phyloP scores from a whole-genome alignment of 2,113 vertebrate species.

The Tychaedon coryphoeus region DNA sequence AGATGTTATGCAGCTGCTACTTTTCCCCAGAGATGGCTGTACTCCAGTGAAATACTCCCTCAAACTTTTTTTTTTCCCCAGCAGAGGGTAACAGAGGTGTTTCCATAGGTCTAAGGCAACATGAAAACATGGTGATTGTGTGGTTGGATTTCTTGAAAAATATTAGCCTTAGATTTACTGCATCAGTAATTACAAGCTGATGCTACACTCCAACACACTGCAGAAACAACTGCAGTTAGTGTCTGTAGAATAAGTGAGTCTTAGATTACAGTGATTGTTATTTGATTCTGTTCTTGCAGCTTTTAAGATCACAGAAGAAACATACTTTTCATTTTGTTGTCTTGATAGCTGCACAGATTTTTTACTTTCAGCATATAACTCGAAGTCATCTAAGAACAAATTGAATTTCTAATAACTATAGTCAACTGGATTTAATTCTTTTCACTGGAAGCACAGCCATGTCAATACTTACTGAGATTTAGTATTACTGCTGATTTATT shows the following conservation, averaged over 20 bases:
- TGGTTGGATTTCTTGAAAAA: not conserved
- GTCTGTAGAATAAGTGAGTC: not conserved
- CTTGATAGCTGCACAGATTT: not conserved
- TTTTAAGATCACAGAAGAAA: not conserved
- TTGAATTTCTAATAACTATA: not conserved
- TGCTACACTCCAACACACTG: not conserved
- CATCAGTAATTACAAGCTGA: not conserved
- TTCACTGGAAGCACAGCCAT: not conserved
- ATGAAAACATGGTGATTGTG: not conserved
- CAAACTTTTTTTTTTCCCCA: not conserved
- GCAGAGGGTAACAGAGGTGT: not conserved
- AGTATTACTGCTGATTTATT: constrained; percentile 1
- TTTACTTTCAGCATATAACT: not conserved
- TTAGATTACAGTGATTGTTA: not conserved
- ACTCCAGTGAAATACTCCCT: not conserved
- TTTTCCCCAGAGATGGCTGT: not conserved
- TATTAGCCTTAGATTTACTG: not conserved
- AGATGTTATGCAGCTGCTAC: not conserved
- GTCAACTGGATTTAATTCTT: constrained; percentile 12
- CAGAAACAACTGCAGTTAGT: not conserved
- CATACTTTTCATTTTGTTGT: not conserved
- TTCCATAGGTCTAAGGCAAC: not conserved
- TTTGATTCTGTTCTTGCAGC: not conserved
- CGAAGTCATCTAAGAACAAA: not conserved
- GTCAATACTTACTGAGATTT: not conserved